These are phyloP conservation scores for Moxostoma hubbsi DNA, from an alignment of 2,797 vertebrate species.

Conservation along the genomic window DNA sequence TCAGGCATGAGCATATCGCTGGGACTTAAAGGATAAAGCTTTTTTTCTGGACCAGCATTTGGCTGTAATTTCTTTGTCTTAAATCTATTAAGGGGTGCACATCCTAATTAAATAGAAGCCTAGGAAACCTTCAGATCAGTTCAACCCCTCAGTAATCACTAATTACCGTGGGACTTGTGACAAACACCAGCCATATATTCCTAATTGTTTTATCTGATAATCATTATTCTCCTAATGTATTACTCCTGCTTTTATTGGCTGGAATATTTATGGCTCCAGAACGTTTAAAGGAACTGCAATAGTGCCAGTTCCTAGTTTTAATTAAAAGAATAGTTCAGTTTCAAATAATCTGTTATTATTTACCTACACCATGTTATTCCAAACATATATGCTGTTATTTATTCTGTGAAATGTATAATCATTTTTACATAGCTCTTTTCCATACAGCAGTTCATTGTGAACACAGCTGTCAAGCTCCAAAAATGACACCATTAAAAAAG, in stretches of 20 bases:
- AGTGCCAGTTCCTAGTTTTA: constrained; percentile 35
- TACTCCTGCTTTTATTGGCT: constrained; percentile 18
- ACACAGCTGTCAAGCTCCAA: too few species aligned
- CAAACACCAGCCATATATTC: constrained; percentile 25
- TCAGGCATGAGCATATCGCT: constrained; percentile 57
- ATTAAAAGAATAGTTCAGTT: constrained; percentile 4
- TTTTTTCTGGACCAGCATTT: background rate
- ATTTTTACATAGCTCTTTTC: too few species aligned
- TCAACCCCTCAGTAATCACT: constrained; percentile 16
- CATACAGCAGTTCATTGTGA: too few species aligned
- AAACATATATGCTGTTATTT: too few species aligned
- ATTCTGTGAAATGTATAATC: too few species aligned
- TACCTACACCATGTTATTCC: too few species aligned
- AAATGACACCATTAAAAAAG: too few species aligned
- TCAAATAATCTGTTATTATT: too few species aligned
- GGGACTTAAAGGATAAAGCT: background rate
- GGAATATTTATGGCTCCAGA: constrained; percentile 20
- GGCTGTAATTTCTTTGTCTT: background rate
- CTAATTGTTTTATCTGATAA: constrained; percentile 41
- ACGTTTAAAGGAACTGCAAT: constrained; percentile 46
- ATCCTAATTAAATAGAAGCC: constrained; percentile 1
- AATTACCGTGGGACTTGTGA: constrained; percentile 27
- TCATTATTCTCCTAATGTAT: constrained; percentile 39
- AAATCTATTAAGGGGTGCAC: constrained; percentile 4
- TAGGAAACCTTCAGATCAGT: constrained; percentile 20